Conservation (phyloP, 2,113 vertebrate genomes). For the Myiagra hebetior region DNA sequence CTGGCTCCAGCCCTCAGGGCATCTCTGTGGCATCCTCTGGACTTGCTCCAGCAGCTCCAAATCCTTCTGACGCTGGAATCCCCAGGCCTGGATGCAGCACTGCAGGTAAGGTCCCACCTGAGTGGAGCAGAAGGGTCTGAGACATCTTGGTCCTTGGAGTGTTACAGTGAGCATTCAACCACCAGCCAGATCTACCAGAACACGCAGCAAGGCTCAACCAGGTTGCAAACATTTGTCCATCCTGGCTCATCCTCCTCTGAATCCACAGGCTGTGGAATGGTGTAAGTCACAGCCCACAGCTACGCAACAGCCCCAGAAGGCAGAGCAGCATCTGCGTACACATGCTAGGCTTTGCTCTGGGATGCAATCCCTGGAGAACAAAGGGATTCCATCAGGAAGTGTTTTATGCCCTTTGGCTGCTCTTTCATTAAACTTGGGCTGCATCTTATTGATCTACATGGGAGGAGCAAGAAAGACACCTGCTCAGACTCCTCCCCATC, state of each 20-base stretch:
- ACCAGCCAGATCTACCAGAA: not conserved
- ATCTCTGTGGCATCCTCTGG: not conserved
- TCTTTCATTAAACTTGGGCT: not conserved
- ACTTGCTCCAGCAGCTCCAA: not conserved
- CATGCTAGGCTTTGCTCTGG: not conserved
- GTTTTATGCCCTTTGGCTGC: not conserved
- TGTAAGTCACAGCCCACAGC: not conserved
- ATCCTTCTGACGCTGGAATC: not conserved
- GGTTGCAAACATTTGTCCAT: not conserved
- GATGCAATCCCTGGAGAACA: not conserved
- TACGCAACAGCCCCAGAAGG: accelerated
- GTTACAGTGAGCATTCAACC: not conserved
- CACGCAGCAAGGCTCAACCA: not conserved
- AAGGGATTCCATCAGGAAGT: not conserved
- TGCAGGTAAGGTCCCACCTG: not conserved
- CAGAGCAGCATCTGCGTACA: not conserved
- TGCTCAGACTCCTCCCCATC: not conserved
- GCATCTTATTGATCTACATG: accelerated
- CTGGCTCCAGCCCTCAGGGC: not conserved
- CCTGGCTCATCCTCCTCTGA: not conserved
- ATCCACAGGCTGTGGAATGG: not conserved
- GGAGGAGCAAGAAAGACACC: not conserved
- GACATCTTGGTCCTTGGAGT: not conserved
- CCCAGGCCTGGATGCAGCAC: not conserved
- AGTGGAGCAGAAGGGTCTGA: not conserved